Conservation (phyloP, 1,140 invertebrate species). For the Aphelinus certus region DNA sequence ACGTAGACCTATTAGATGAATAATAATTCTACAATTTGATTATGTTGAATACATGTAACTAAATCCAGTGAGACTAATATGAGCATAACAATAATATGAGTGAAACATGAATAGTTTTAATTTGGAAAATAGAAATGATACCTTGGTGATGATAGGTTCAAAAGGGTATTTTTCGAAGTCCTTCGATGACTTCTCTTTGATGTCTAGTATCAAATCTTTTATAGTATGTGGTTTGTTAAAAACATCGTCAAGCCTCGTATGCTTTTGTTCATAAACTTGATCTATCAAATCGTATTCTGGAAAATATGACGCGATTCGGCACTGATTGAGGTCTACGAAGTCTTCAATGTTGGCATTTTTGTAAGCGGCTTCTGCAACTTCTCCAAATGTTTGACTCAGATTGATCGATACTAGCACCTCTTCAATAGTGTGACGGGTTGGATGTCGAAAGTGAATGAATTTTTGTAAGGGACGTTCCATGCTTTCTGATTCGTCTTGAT, state of each 20-base stretch:
- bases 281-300: conserved; percentile 14
- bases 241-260: neutral
- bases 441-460: conserved; percentile 74
- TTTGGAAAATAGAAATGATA: conserved; percentile 24
- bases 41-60: no score
- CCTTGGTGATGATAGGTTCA: conserved; percentile 53
- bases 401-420: conserved; percentile 69
- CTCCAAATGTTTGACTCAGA: conserved; percentile 69
- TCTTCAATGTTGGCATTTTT: conserved; percentile 71
- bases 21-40: no score
- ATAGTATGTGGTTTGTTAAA: neutral
- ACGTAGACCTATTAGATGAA: conserved; percentile 65
- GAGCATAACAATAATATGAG: no score
- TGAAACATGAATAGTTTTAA: conserved; percentile 58
- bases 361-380: conserved; percentile 70
- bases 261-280: neutral
- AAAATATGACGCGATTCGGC: conserved; percentile 78
- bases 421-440: conserved; percentile 65
- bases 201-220: conserved; percentile 76
- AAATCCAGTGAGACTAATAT: no score
- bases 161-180: conserved; percentile 74
- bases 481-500: conserved; percentile 69
- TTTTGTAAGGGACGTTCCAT: conserved; percentile 53
- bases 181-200: conserved; percentile 67
- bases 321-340: conserved; percentile 71